Evolutionary conservation across 2,888 invertebrate genomes (phyloP), one percentile per base, ranked within the genome.

Genomic region (Notodromas monacha): DNA sequence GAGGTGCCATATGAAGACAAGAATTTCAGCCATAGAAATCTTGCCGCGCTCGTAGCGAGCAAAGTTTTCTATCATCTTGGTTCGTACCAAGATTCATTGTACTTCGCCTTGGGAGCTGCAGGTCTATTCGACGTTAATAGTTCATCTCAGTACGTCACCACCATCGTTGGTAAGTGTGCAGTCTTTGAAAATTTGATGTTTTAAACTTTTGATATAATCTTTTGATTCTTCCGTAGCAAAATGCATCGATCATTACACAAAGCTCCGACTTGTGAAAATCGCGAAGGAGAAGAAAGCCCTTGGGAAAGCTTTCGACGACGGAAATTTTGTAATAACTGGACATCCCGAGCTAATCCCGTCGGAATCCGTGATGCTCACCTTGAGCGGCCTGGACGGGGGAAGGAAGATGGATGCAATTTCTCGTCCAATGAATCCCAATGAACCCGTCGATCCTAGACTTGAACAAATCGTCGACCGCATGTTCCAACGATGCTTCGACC

Each of bases 41-140:
- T 89, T 31, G 92, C 96, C 30, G 89, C 92, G 15, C 60, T 99
- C 40, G 79, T 96, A 4, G 89, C 86, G 4, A 92, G 89, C 40
- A 99, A 96, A 54, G 84, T 89, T 1, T 89, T 89, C 46, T 92
- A 89, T 49, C 89, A 96, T 51, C 58, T 96, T 38, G 89, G 89
- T 16, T 76, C 86, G 2, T 92, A 84, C 50, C 76, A 81, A 47
- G 86, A 89, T 50, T 86, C 92, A 0, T 52, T 96, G 37, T 77
- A 77, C n/a, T 89, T 79, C 51, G 96, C 96, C 14, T 56, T 99
- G 12, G 81, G 86, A 12, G 86, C 96, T 41, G 84, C 79, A 12
- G 68, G 74, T 41, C 55, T 86, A 12, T 92, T 99, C 49, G 76
- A 89, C 54, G 77, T 92, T 2, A 84, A 79, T 45, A 70, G 73